Evolutionary conservation across 35 echinoderm and acorn worm species (phyloP).

Genomic region (Lytechinus pictus): DNA sequence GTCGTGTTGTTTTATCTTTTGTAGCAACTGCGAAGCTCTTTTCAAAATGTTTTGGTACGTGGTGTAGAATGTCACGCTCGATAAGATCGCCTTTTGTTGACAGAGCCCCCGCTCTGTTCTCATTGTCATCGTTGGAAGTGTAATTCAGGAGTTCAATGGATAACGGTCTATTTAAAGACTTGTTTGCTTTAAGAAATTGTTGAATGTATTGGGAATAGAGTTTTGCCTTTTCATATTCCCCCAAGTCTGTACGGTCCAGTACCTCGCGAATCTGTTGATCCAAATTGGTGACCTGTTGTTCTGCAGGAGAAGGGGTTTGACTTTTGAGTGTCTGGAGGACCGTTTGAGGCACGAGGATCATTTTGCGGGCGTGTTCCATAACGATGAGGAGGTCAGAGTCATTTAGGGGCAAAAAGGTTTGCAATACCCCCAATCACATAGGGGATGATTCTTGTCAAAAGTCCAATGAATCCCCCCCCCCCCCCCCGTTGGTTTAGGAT

Average conservation of each 20-base stretch:
- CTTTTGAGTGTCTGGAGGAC: not conserved
- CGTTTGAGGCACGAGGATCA: conserved; percentile 16
- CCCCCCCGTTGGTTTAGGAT: not conserved
- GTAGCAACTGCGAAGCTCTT: not conserved
- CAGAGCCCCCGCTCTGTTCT: not conserved
- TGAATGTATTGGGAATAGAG: not conserved
- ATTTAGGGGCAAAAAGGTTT: not conserved
- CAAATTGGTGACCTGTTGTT: not conserved
- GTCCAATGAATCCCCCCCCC: not conserved
- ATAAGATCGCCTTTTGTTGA: not conserved
- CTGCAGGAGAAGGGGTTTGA: not conserved
- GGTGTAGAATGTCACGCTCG: not conserved
- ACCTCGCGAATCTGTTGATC: not conserved
- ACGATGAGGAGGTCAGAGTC: not conserved
- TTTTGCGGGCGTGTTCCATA: conserved; percentile 30
- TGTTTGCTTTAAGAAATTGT: not conserved
- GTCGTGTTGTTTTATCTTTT: conserved; percentile 8
- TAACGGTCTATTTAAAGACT: conserved; percentile 28
- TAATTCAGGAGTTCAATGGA: not conserved
- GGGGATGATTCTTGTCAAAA: not conserved
- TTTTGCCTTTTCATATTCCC: not conserved
- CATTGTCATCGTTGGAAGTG: not conserved
- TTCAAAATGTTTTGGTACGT: conserved; percentile 24
- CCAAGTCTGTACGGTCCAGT: not conserved
- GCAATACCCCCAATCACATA: not conserved